Evolutionary conservation across 2,113 vertebrate species (phyloP), one percentile per base, ranked within the genome.

Genomic region (Atherinomorus stipes): DNA sequence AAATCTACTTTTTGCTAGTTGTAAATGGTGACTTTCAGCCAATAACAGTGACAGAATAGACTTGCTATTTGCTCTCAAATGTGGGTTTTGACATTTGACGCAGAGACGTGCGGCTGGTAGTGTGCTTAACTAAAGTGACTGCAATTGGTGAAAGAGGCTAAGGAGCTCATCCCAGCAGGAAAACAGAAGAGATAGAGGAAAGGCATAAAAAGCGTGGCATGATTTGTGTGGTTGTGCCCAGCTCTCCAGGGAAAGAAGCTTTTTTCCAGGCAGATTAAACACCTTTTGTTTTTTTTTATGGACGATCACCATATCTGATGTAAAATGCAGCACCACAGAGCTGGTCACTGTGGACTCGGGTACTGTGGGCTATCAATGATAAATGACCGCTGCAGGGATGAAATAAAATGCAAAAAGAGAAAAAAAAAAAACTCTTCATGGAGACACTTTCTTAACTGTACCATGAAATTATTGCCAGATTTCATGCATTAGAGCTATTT

Each of bases 301-400:
- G 60, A 76, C 59, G 8, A 76, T 68, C 75, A 78, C 69, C 67
- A 69, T 65, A 69, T 78, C 19, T 37, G 31, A 71, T 81, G 76
- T 63, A 65, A 84, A 63, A 47, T 79, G 81, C 56, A 25, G 62
- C 79, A 79, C 79, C 85, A 90, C 86, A 91, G 87, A 90, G 88
- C 87, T 89, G 90, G 88, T 84, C 87, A 81, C 90, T 88, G 85
- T 91, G 89, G 86, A 85, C 64, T 76, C 63, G 13, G 74, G 45
- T 64, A 64, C 86, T 74, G 78, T 84, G 73, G 76, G 52, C 62
- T 59, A 79, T 40, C 69, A 71, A 76, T 72, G 75, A 60, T 58
- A 64, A 72, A 78, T 54, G 7, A 71, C 76, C 25, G 57, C 23
- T 84, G 70, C 80, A 90, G 85, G 85, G 80, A 88, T 75, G 11